Percentiles rank a stretch among this genome's conserved stretches.
phyloP scores from a whole-genome alignment of 2,113 vertebrate genomes.

The Gopherus evgoodei region DNA sequence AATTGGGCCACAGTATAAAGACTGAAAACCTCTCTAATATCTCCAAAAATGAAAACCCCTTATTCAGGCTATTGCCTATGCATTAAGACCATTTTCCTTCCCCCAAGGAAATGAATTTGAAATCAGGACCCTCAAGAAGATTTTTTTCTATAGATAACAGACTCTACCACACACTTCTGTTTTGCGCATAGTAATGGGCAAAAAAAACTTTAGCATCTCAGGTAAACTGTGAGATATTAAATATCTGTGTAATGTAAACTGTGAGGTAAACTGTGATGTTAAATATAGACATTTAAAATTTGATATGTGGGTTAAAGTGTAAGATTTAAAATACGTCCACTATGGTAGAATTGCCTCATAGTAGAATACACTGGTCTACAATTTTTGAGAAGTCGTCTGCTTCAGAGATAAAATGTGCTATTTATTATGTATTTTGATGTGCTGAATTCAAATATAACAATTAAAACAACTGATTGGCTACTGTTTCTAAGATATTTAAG shows the following conservation, averaged over 20 bases:
- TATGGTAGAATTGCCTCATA: not conserved
- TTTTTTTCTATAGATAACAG: not conserved
- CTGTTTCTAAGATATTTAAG: too few species aligned
- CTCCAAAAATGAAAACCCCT: not conserved
- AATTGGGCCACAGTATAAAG: not conserved
- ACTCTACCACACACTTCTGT: not conserved
- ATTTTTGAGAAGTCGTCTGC: too few species aligned
- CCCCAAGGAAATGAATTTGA: not conserved
- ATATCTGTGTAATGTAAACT: not conserved
- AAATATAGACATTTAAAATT: not conserved
- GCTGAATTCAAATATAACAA: too few species aligned
- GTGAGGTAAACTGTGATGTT: not conserved
- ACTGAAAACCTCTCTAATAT: not conserved
- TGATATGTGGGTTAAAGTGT: not conserved
- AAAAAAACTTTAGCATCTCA: not conserved
- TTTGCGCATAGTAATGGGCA: not conserved
- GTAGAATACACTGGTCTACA: not conserved
- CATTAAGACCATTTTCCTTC: not conserved
- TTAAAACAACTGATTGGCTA: too few species aligned
- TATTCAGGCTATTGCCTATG: not conserved
- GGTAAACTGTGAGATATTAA: not conserved
- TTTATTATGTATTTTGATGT: too few species aligned
- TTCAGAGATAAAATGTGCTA: too few species aligned
- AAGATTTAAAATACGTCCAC: not conserved
- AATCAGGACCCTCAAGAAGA: not conserved